Evolutionary conservation across 2,888 invertebrate genomes (phyloP), one percentile per base, ranked within the genome.

Genomic region (Geotrupes spiniger): DNA sequence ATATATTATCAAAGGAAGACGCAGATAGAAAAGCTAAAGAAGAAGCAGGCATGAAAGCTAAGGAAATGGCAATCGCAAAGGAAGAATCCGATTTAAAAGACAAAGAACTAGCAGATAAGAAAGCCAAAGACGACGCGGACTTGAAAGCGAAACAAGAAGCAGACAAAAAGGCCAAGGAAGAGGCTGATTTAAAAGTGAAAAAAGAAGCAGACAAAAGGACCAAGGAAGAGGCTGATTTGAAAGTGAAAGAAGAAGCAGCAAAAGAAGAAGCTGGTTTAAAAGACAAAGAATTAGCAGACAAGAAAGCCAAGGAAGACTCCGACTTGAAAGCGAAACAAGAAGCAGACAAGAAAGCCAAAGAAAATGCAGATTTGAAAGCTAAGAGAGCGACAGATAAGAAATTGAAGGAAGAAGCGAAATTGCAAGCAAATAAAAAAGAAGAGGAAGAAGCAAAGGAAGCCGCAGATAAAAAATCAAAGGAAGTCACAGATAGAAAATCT

Each of bases 311-410:
- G n/a, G n/a, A n/a, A n/a, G n/a, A n/a, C n/a, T n/a, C n/a, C n/a
- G 40, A 33, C 12, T 36, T 46, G 39, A 37, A 50, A 40, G 42
- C 51, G 11, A 39, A 64, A 10, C 69, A 69, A 49, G 68, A 68
- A 45, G 69, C 68, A 17, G 59, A 60, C 37, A 49, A 58, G 40
- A 47, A 55, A 36, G 44, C 44, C 14, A 49, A 50, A 15, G 37
- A 49, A 39, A 48, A 49, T 14, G 47, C 38, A 10, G 42, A 57
- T 40, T 39, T 46, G 43, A 42, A 53, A 25, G 55, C 59, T 31
- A 10, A 46, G 51, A 48, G 45, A 42, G 37, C 28, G 6, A 21
- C 15, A 40, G 39, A 52, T 10, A 47, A 55, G 28, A 21, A 36
- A 29, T 39, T 43, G 36, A 46, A 41, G 14, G 46, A 52, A 39